Evolutionary conservation across 2,113 vertebrate genomes (phyloP).

Genomic region (Grammatotria lemairii): DNA sequence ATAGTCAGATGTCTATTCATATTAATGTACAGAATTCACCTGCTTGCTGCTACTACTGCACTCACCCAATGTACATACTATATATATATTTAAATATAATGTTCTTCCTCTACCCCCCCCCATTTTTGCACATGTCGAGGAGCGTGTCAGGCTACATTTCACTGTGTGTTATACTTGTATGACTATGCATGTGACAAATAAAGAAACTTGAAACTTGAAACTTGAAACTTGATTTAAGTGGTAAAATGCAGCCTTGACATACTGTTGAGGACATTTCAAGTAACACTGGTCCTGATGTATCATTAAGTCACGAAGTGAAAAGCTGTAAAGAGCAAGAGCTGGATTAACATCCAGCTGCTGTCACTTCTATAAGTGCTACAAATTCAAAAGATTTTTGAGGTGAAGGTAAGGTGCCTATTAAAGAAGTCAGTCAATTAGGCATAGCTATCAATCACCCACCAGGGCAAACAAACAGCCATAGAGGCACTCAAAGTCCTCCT

Average conservation of each 20-base stretch:
- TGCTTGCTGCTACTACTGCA: no score
- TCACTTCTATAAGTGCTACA: not conserved
- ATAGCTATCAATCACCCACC: not conserved
- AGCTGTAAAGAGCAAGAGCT: not conserved
- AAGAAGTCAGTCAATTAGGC: not conserved
- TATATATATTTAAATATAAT: no score
- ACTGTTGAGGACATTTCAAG: not conserved
- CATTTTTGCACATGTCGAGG: no score
- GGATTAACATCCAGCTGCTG: not conserved
- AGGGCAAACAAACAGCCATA: not conserved
- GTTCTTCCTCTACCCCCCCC: no score
- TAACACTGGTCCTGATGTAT: not conserved
- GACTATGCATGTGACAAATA: no score
- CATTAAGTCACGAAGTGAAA: not conserved
- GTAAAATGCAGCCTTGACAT: not conserved
- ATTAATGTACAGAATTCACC: no score
- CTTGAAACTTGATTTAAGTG: not conserved
- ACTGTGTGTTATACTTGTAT: no score
- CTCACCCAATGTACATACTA: no score
- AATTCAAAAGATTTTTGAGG: not conserved
- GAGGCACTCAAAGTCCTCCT: not conserved
- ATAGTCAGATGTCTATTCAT: no score
- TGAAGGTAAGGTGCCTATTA: not conserved
- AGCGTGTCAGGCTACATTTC: no score
- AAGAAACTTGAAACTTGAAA: no score